Evolutionary conservation across 2,888 invertebrate genomes (phyloP), one percentile per base, ranked within the genome.

Genomic region (Dryomyza anilis): DNA sequence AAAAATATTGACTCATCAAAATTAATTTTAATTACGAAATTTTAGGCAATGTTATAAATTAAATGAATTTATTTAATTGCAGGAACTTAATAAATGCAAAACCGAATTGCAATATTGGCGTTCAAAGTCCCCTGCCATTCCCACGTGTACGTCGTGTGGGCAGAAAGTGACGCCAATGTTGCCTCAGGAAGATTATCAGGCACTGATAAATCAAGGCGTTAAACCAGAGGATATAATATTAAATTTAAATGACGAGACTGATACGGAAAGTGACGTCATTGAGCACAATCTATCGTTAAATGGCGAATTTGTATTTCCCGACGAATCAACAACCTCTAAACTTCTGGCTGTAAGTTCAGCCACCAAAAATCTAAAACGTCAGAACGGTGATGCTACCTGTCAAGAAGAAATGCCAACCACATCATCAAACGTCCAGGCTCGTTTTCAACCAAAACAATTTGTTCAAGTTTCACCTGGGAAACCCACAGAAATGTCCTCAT

Each of bases 81-180:
- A 94, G 89, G 94, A 95, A 83, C 85, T 95, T 73, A 95, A 94
- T 84, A 94, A 94, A 82, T 95, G 94, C 84, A 94, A 94, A 85
- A 94, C 94, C 36, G 94, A 95, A 84, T 84, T 94, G 75, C 94
- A 94, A 84, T 94, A 94, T 83, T 94, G 94, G 93, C 89, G 94
- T 65, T 94, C 94, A 46, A 93, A 93, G 74, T 93, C 93, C 68
- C 93, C 94, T 12, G 92, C 93, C 69, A 87, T 87, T 73, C 88
- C 90, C 68, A 87, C 90, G 63, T 94, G 93, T 77, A 89, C 87
- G 36, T 88, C 90, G 71, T 93, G 93, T 78, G 92, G 93, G 64
- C 87, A 86, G 65, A 86, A 86, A 63, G 85, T 87, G 70, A 77
- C 83, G 12, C 80, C 82, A 2, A 56, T 73, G 27, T 82, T 87